Evolutionary conservation across 2,888 invertebrate genomes (phyloP).

Genomic region (Alloscopus bannaensis): DNA sequence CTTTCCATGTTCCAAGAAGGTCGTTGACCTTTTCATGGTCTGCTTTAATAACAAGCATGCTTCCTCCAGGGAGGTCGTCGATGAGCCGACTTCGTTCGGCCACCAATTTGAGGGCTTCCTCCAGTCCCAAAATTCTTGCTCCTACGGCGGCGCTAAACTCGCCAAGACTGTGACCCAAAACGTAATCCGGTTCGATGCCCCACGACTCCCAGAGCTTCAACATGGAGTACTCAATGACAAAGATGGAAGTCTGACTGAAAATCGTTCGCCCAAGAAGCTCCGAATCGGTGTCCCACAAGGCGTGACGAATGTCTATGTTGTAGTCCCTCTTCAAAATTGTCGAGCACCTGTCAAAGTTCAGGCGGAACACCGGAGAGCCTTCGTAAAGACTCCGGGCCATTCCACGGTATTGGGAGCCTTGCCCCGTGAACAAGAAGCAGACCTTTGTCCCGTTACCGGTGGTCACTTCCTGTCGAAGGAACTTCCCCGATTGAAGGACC

Average conservation of each 20-base stretch:
- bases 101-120: constrained; percentile 59
- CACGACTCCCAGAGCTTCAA: constrained; percentile 57
- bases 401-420: constrained; percentile 50
- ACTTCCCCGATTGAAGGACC: constrained; percentile 33
- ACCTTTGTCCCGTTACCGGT: constrained; percentile 20
- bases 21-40: constrained; percentile 5
- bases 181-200: constrained; percentile 63
- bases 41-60: constrained; percentile 53
- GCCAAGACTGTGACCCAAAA: constrained; percentile 66
- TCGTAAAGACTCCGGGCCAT: constrained; percentile 56
- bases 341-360: constrained; percentile 53
- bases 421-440: constrained; percentile 65
- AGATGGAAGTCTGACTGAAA: constrained; percentile 65
- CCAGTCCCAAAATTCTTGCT: constrained; percentile 53
- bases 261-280: constrained; percentile 41
- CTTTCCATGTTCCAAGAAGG: not conserved
- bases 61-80: constrained; percentile 44
- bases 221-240: constrained; percentile 57
- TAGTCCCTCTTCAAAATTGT: constrained; percentile 21
- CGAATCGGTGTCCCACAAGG: constrained; percentile 25
- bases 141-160: constrained; percentile 63
- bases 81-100: constrained; percentile 60
- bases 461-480: constrained; percentile 21
- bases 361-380: constrained; percentile 47
- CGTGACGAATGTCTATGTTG: not conserved